phyloP scores from a whole-genome alignment of 2,113 vertebrate species.

The Sinosuthora webbiana region DNA sequence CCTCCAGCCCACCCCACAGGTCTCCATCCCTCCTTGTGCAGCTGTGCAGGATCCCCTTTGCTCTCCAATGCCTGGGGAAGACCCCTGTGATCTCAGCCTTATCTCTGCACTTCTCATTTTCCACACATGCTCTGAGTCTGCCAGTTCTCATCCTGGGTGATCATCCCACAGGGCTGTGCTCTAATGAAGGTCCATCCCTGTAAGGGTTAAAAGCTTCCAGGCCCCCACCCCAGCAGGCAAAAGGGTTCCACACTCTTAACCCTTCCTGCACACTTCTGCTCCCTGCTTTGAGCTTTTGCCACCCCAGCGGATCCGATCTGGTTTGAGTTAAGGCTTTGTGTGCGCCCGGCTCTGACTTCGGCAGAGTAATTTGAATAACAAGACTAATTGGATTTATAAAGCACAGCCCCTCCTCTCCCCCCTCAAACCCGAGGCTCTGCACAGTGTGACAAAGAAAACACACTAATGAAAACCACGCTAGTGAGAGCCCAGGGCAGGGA shows the following conservation, averaged over 20 bases:
- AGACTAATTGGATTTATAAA: conserved; percentile 63
- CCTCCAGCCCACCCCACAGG: not conserved
- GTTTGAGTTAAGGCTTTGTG: conserved; percentile 55
- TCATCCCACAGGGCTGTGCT: not conserved
- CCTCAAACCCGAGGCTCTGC: not conserved
- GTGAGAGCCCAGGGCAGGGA: not conserved
- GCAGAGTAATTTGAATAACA: conserved; percentile 50
- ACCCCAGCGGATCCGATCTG: not conserved
- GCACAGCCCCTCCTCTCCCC: not conserved
- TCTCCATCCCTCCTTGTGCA: not conserved
- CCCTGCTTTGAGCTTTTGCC: not conserved
- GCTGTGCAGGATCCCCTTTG: not conserved
- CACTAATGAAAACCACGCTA: conserved; percentile 36
- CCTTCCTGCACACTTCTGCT: not conserved
- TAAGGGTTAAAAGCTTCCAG: conserved; percentile 34
- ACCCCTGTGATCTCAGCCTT: not conserved
- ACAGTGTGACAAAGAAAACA: conserved; percentile 61
- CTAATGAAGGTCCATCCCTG: not conserved
- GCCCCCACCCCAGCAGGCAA: not conserved
- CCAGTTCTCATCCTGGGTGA: not conserved
- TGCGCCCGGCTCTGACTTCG: not conserved
- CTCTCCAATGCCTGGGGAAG: rapidly evolving
- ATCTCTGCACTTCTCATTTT: not conserved
- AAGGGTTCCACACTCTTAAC: not conserved
- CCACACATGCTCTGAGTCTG: not conserved